Evolutionary conservation across 2,113 vertebrate genomes (phyloP).

Genomic region (Zosterops pallidus): DNA sequence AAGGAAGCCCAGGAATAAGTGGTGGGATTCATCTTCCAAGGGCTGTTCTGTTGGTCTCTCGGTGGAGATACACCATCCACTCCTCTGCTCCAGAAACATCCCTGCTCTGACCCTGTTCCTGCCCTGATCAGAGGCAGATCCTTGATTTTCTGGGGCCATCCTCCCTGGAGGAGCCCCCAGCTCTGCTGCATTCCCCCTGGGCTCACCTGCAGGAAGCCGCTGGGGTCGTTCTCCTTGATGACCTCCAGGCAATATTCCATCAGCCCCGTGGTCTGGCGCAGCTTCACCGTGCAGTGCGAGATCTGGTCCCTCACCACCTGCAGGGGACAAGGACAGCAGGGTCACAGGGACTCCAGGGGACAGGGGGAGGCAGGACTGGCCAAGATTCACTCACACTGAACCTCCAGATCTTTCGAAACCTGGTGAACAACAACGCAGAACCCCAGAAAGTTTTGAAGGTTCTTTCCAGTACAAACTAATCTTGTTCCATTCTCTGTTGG

Average conservation of each 20-base stretch:
- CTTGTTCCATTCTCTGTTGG: neutral
- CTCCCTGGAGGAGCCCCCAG: neutral
- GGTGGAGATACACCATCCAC: neutral
- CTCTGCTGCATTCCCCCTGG: rapidly evolving
- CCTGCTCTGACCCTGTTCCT: neutral
- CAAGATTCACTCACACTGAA: rapidly evolving
- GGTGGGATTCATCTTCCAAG: neutral
- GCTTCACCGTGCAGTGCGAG: conserved; percentile 95
- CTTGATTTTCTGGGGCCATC: neutral
- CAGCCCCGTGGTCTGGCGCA: conserved; percentile 96
- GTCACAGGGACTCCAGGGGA: neutral
- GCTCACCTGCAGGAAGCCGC: conserved; percentile 93
- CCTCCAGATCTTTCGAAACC: neutral
- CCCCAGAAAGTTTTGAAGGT: neutral
- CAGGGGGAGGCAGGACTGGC: neutral
- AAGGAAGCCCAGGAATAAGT: neutral
- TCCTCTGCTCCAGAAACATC: rapidly evolving
- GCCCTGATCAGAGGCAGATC: neutral
- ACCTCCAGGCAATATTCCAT: conserved; percentile 99
- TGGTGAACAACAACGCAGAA: neutral
- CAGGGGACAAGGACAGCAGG: neutral
- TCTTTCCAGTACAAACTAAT: rapidly evolving
- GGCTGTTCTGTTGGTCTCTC: rapidly evolving
- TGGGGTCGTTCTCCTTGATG: conserved; percentile 98
- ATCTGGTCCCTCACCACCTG: conserved; percentile 98